Evolutionary conservation across 2,797 vertebrate species (phyloP).

Genomic region (Phataginus tetradactyla): DNA sequence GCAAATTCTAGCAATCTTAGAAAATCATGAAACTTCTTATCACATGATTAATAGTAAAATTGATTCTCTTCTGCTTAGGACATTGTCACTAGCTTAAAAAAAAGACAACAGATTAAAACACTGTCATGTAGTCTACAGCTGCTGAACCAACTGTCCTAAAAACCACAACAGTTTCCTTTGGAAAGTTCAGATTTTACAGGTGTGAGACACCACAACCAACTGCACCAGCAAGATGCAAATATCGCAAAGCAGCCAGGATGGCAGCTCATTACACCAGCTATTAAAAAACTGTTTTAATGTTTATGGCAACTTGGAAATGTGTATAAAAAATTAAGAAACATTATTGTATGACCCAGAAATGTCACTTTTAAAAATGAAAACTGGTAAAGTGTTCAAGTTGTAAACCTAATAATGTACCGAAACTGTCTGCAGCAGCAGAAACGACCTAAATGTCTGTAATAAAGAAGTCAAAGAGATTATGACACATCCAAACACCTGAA

Average conservation of each 20-base stretch:
- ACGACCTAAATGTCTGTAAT: background rate
- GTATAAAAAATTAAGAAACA: constrained; percentile 1
- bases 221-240: background rate
- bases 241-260: background rate
- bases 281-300: background rate
- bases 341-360: constrained; percentile 5
- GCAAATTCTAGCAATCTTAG: background rate
- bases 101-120: background rate
- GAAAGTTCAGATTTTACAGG: constrained; percentile 31
- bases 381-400: background rate
- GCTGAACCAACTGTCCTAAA: constrained; percentile 14
- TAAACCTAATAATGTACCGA: background rate
- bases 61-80: background rate
- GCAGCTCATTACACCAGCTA: background rate
- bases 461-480: background rate
- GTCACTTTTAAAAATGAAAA: constrained; percentile 15
- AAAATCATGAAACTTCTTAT: background rate
- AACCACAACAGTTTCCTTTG: background rate
- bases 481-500: background rate
- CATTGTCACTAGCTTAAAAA: background rate
- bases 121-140: background rate
- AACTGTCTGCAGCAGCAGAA: background rate
- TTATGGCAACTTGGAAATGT: background rate
- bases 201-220: background rate
- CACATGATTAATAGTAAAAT: constrained; percentile 16